Conservation (phyloP, 35 echinoderm and acorn worm species). For the Ophiothrix spiculata region DNA sequence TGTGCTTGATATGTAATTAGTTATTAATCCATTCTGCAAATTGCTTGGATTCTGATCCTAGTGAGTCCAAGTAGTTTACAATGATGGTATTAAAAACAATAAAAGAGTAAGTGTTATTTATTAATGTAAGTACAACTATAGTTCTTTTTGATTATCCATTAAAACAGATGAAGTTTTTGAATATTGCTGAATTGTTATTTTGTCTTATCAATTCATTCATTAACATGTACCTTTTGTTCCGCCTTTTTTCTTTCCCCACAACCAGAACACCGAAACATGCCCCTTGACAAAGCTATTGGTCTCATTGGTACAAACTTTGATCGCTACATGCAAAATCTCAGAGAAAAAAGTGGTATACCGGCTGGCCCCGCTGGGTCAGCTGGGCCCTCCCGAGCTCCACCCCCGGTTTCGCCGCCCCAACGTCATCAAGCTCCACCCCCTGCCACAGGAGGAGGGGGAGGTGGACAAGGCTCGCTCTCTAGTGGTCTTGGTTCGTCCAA, state of each 20-base stretch:
- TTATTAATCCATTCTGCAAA: no score
- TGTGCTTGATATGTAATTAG: no score
- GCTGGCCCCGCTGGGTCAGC: background rate
- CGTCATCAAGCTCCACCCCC: background rate
- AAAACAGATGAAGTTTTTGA: background rate
- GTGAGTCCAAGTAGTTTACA: no score
- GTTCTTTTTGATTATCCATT: no score
- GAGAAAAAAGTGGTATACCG: conserved; percentile 43
- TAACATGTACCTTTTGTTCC: background rate
- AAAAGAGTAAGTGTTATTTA: no score
- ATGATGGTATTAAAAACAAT: no score
- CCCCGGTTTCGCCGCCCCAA: background rate
- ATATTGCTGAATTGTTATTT: background rate
- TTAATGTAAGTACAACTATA: no score
- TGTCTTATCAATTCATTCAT: background rate
- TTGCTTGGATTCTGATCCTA: no score
- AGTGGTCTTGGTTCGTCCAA: background rate
- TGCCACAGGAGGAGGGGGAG: background rate
- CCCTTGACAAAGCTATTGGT: conserved; percentile 87
- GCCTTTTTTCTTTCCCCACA: conserved; percentile 14
- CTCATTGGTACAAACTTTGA: conserved; percentile 94
- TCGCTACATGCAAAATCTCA: conserved; percentile 87
- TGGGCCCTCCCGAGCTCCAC: background rate
- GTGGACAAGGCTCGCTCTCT: background rate
- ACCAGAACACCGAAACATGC: conserved; percentile 99